Percentiles rank a stretch among this genome's conserved stretches.
Evolutionary conservation across 2,888 invertebrate genomes (phyloP).

Genomic region (Rotaria magnacalcarata): DNA sequence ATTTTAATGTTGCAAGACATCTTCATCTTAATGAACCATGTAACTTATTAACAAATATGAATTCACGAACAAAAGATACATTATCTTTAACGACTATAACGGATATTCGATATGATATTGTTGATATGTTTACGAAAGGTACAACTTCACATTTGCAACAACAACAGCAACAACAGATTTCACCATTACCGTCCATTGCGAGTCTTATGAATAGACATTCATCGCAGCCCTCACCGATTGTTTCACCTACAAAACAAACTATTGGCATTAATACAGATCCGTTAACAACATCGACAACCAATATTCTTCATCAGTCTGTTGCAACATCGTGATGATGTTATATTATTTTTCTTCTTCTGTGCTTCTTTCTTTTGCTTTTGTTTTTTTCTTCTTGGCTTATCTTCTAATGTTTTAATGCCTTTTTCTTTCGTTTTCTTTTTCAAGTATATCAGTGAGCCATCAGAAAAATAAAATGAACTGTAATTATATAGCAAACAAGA

Average conservation of each 20-base stretch:
- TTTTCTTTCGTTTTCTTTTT: not conserved
- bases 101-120: constrained; percentile 33
- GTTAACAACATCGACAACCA: not conserved
- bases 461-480: constrained; percentile 31
- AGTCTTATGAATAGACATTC: constrained; percentile 27
- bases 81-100: not conserved
- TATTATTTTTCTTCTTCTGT: not conserved
- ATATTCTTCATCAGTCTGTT: constrained; percentile 15
- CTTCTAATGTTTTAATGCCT: constrained; percentile 29
- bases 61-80: not conserved
- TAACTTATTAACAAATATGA: constrained; percentile 3
- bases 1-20: constrained; percentile 11
- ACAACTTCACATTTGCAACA: constrained; percentile 5
- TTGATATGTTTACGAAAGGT: constrained; percentile 33
- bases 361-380: not conserved
- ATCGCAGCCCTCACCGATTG: not conserved
- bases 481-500: constrained; percentile 26
- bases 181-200: constrained; percentile 31
- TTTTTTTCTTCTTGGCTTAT: constrained; percentile 26
- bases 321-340: constrained; percentile 11
- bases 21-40: constrained; percentile 7
- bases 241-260: not conserved
- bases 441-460: constrained; percentile 31
- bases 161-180: not conserved
- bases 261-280: constrained; percentile 36